Evolutionary conservation across 2,113 vertebrate species (phyloP).

Genomic region (Dipodomys merriami): DNA sequence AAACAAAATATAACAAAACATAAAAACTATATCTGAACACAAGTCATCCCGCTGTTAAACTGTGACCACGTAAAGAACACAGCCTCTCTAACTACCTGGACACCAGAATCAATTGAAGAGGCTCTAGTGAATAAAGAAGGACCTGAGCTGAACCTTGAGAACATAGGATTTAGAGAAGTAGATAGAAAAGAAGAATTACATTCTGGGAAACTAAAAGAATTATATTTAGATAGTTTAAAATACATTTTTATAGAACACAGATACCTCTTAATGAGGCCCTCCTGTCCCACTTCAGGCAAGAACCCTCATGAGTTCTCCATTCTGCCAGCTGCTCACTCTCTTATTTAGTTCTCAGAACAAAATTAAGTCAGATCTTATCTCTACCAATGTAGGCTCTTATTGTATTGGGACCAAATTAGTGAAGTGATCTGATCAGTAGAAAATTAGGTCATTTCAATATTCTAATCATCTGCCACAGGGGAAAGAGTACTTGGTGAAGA

Average conservation of each 20-base stretch:
- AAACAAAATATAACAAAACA: constrained; percentile 1
- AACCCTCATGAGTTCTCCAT: not conserved
- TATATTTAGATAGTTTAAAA: no score
- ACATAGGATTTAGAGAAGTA: not conserved
- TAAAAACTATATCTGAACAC: constrained; percentile 30
- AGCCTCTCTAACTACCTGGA: constrained; percentile 24
- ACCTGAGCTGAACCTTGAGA: constrained; percentile 23
- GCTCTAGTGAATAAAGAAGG: constrained; percentile 45
- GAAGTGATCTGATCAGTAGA: constrained; percentile 34
- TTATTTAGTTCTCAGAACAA: constrained; percentile 58
- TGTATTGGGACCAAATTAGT: constrained; percentile 41
- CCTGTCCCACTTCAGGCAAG: not conserved
- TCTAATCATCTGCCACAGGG: constrained; percentile 16
- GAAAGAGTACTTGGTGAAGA: constrained; percentile 47
- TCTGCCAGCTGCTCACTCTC: constrained; percentile 49
- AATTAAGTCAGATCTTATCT: constrained; percentile 70
- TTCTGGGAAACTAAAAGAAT: not conserved
- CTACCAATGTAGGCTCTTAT: constrained; percentile 36
- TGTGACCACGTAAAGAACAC: constrained; percentile 4
- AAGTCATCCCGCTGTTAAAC: not conserved
- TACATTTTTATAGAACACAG: no score
- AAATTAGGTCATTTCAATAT: constrained; percentile 61
- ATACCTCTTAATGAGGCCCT: not conserved
- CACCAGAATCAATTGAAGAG: not conserved
- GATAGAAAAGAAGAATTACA: constrained; percentile 34